These are phyloP conservation scores for Gadus macrocephalus DNA, from an alignment of 2,113 vertebrate genomes.

Conservation along the genomic window DNA sequence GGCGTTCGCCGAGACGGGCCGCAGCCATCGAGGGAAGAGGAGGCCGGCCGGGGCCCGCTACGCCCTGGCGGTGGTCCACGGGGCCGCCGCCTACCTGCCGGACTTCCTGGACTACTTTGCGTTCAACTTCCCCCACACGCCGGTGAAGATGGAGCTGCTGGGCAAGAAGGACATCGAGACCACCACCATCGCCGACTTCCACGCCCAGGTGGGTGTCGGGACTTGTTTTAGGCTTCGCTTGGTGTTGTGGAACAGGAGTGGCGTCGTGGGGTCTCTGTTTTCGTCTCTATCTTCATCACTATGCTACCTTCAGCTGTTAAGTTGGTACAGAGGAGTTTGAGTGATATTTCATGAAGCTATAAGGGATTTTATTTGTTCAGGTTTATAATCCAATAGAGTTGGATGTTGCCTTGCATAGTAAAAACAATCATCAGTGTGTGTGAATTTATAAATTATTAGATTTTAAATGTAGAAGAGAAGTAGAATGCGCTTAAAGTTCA, in stretches of 20 bases:
- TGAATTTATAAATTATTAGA: too few relatives aligned
- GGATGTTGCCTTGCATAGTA: too few relatives aligned
- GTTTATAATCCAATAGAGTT: too few relatives aligned
- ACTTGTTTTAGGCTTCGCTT: background rate
- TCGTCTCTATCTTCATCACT: too few relatives aligned
- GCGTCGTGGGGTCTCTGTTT: background rate
- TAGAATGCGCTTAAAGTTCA: too few relatives aligned
- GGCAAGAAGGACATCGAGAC: constrained; percentile 99
- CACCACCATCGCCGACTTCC: constrained; percentile 95
- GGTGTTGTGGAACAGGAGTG: background rate
- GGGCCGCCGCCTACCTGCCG: constrained; percentile 90
- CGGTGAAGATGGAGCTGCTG: constrained; percentile 97
- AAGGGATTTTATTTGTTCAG: too few relatives aligned
- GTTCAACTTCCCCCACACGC: constrained; percentile 97
- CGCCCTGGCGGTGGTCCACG: constrained; percentile 90
- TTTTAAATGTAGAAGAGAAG: too few relatives aligned
- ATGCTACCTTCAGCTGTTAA: background rate
- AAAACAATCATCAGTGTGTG: too few relatives aligned
- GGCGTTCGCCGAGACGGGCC: constrained; percentile 88
- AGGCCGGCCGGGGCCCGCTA: constrained; percentile 80
- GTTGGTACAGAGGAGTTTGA: background rate
- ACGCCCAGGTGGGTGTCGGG: constrained; percentile 80
- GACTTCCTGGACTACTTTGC: constrained; percentile 99
- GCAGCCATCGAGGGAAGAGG: constrained; percentile 23
- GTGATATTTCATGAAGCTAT: too few relatives aligned